Percentiles rank a stretch among this genome's conserved stretches.
Conservation (phyloP, 2,797 vertebrate genomes). For the Danio jaintianensis region DNA sequence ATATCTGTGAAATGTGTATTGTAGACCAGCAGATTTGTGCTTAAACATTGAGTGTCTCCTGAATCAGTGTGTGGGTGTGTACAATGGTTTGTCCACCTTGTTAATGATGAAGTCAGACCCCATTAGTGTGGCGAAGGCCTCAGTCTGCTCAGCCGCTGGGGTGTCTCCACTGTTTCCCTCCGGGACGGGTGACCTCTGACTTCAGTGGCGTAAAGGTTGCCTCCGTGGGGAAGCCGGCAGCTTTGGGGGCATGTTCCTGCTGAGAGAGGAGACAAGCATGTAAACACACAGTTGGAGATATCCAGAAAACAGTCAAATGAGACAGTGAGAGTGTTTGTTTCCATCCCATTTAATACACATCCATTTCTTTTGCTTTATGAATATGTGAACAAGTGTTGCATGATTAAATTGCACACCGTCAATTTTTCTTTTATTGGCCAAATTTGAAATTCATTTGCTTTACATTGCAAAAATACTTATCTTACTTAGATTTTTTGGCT, state of each 20-base stretch:
- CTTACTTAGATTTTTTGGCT: no score
- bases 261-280: slow-evolving; percentile 55
- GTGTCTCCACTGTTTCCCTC: slow-evolving; percentile 69
- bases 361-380: background rate
- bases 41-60: slow-evolving; percentile 26
- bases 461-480: no score
- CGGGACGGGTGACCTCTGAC: slow-evolving; percentile 66
- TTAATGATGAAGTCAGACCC: slow-evolving; percentile 54
- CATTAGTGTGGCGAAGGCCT: slow-evolving; percentile 61
- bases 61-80: slow-evolving; percentile 62
- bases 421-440: background rate
- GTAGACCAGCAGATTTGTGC: background rate
- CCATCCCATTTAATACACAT: slow-evolving; percentile 13
- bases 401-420: background rate
- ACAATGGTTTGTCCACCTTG: slow-evolving; percentile 44
- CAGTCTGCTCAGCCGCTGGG: slow-evolving; percentile 54
- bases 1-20: no score
- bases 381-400: background rate
- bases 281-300: slow-evolving; percentile 50
- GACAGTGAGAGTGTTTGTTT: slow-evolving; percentile 11
- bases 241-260: slow-evolving; percentile 71
- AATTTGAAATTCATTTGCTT: background rate
- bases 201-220: slow-evolving; percentile 68
- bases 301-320: slow-evolving; percentile 28
- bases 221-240: slow-evolving; percentile 67